These are phyloP conservation scores for Rhinolophus sinicus DNA, from an alignment of 2,113 vertebrate genomes.

Conservation along the genomic window DNA sequence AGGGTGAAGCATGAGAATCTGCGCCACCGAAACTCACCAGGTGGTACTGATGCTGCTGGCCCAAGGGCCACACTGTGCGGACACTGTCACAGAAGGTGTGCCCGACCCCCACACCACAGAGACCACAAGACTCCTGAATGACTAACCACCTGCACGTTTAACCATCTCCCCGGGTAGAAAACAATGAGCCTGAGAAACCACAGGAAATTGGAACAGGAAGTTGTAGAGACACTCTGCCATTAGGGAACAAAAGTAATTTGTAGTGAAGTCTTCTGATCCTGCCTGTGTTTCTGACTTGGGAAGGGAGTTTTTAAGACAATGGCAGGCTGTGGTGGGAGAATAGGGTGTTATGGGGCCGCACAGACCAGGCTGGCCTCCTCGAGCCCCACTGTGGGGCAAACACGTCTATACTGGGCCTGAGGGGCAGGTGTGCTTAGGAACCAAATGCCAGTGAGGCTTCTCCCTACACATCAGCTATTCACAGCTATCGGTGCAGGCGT, in stretches of 20 bases:
- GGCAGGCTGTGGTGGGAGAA: neutral
- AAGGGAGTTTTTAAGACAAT: too few relatives aligned
- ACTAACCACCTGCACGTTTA: neutral
- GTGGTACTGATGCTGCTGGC: rapidly evolving
- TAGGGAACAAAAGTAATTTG: neutral
- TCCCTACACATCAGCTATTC: neutral
- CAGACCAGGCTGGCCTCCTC: neutral
- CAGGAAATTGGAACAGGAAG: neutral
- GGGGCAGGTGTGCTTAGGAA: neutral
- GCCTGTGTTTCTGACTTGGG: neutral
- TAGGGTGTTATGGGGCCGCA: neutral
- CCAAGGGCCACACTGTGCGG: neutral
- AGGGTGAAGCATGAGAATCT: too few relatives aligned
- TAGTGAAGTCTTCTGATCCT: neutral
- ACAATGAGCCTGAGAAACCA: neutral
- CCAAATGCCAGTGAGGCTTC: neutral
- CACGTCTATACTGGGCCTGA: neutral
- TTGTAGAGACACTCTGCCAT: too few relatives aligned
- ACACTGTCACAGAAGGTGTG: neutral
- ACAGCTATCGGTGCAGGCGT: too few relatives aligned
- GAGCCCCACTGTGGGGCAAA: neutral
- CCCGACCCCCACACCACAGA: neutral
- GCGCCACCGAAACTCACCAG: neutral
- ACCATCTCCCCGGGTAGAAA: too few relatives aligned
- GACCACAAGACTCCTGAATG: neutral